Conservation (phyloP, 2,888 invertebrate genomes). For the Creontiades dilutus region DNA sequence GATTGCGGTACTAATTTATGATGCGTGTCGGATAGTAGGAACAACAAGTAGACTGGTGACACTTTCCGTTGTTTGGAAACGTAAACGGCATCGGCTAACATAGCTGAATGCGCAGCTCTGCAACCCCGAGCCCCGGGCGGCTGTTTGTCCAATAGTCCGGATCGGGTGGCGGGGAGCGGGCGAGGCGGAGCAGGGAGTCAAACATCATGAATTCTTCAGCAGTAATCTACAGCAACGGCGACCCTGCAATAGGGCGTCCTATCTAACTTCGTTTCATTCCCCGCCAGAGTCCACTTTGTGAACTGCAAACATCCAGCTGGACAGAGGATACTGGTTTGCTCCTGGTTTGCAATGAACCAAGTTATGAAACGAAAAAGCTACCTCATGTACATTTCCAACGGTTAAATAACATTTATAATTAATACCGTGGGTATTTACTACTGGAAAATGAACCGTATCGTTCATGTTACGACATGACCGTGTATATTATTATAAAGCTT, state of each 20-base stretch:
- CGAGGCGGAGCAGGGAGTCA: slow-evolving; percentile 46
- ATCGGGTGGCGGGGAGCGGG: not conserved
- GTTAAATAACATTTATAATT: too few species aligned
- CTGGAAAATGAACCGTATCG: too few species aligned
- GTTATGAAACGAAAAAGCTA: too few species aligned
- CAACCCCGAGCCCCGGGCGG: not conserved
- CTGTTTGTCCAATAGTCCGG: slow-evolving; percentile 10
- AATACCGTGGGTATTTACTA: too few species aligned
- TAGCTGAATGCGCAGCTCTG: not conserved
- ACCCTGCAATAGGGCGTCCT: slow-evolving; percentile 7
- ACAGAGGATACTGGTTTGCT: not conserved
- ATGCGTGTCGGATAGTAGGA: too few species aligned
- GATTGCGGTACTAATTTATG: too few species aligned
- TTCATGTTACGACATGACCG: too few species aligned
- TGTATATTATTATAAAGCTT: too few species aligned
- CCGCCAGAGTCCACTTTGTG: not conserved
- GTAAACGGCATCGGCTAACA: not conserved
- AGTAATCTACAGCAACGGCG: slow-evolving; percentile 49
- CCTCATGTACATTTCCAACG: too few species aligned
- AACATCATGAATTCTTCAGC: slow-evolving; percentile 60
- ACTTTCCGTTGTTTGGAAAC: not conserved
- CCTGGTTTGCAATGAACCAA: too few species aligned
- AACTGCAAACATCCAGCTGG: not conserved
- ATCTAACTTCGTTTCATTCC: slow-evolving; percentile 11
- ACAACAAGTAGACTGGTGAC: not conserved